Evolutionary conservation across 2,888 invertebrate species (phyloP), one percentile per base, ranked within the genome.

Genomic region (Drosophila limbata): DNA sequence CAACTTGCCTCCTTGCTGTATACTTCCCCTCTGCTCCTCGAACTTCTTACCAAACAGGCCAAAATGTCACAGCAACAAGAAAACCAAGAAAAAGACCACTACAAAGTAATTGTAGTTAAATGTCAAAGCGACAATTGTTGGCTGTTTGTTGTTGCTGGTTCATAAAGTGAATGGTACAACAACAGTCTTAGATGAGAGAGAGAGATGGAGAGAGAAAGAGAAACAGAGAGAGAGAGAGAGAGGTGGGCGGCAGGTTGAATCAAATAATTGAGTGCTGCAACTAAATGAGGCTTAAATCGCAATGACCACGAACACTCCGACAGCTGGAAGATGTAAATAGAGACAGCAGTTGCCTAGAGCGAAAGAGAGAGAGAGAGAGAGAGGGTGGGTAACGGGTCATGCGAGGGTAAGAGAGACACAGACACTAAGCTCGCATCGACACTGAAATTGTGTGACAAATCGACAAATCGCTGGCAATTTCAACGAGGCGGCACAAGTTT

Each of bases 41-140:
- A 25, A 25, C 25, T 31, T 33, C 60, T 35, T 25, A 51, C 2
- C 10, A 11, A 28, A 25, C 60, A 57, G 64, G 66, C 75, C 63
- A 76, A 88, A 86, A 71, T 82, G 77, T 65, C 68, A 61, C 40
- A 66, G 31, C 45, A 8, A 53, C 57, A 25, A 65, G 40, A 65
- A 68, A 67, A 53, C 63, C 68, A 73, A 70, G 67, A 71, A 81
- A 81, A 73, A 84, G 83, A 85, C 76, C 84, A 83, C 86, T 88
- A 76, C 88, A 80, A 84, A 71, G 88, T 87, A 89, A 86, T 86
- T 89, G 89, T 87, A 77, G 82, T 74, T 86, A 89, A 86, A 86
- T 86, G 85, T 89, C 85, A 86, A 86, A 89, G 85, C 80, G 82
- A 84, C 85, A 89, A 86, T 85, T 85, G 89, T 74, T 56, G 78